These are phyloP conservation scores for Drepana falcataria DNA, from an alignment of 2,888 invertebrate species.

Conservation along the genomic window DNA sequence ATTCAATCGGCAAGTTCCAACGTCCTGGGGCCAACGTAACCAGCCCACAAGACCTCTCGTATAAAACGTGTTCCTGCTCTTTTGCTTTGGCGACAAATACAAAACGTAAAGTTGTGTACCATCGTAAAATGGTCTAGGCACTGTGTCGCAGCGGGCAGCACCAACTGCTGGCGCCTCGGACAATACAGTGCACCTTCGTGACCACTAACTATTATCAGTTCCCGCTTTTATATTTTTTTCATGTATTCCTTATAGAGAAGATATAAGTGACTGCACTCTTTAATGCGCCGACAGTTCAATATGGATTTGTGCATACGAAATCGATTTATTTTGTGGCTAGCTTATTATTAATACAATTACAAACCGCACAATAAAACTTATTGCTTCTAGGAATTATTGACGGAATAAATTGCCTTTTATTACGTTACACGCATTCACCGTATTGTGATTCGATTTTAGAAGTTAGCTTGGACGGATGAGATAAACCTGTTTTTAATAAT, in stretches of 20 bases:
- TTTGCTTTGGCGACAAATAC: conserved; percentile 11
- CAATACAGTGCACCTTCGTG: conserved; percentile 61
- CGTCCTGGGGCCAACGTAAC: conserved; percentile 44
- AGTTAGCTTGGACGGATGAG: conserved; percentile 7
- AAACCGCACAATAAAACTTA: conserved; percentile 10
- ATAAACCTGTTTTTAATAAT: conserved; percentile 62
- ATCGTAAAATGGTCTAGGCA: conserved; percentile 43
- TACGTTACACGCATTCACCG: conserved; percentile 7
- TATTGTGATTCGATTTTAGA: background rate
- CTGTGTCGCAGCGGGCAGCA: conserved; percentile 63
- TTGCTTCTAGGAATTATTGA: conserved; percentile 1
- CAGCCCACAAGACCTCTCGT: conserved; percentile 35
- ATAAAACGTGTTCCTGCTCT: conserved; percentile 19
- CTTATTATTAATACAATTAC: conserved; percentile 30
- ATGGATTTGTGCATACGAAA: conserved; percentile 51
- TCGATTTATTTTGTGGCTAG: conserved; percentile 40
- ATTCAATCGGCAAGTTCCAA: conserved; percentile 59
- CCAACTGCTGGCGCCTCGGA: conserved; percentile 64
- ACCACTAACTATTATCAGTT: conserved; percentile 64
- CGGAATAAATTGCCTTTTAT: background rate
- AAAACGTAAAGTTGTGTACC: conserved; percentile 24
- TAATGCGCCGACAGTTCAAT: conserved; percentile 57
- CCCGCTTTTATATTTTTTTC: conserved; percentile 59
- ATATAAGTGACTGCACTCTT: conserved; percentile 63
- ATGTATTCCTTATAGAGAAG: conserved; percentile 50